A percentile compares a stretch with the other conserved stretches of the same genome.
Conservation (phyloP, 2,888 invertebrate genomes). For the Melanargia galathea region DNA sequence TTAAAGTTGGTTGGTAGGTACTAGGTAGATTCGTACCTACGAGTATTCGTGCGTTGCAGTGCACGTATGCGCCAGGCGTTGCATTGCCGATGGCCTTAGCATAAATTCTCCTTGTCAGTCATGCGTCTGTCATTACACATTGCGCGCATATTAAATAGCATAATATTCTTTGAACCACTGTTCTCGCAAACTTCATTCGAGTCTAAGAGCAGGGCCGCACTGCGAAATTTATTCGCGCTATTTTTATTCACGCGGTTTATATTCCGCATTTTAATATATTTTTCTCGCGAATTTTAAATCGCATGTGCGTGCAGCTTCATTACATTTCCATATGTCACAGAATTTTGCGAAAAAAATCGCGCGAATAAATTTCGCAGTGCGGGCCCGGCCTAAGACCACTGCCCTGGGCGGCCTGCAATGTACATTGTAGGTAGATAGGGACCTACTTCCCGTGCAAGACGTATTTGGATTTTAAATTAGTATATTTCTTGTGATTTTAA, state of each 20-base stretch:
- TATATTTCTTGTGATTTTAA: slow-evolving; percentile 15
- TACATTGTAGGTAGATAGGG: background rate
- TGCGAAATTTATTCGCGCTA: too few species aligned
- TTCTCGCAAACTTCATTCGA: slow-evolving; percentile 32
- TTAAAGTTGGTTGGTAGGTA: slow-evolving; percentile 10
- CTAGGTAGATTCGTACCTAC: background rate
- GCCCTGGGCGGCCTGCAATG: slow-evolving; percentile 23
- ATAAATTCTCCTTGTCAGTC: slow-evolving; percentile 44
- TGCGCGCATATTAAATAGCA: slow-evolving; percentile 43
- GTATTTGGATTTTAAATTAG: slow-evolving; percentile 31
- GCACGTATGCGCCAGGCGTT: slow-evolving; percentile 38
- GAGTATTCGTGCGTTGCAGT: slow-evolving; percentile 22
- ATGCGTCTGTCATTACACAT: slow-evolving; percentile 42
- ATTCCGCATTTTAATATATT: too few species aligned
- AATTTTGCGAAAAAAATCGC: too few species aligned
- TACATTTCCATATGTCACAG: too few species aligned
- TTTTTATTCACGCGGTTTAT: too few species aligned
- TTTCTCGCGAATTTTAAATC: too few species aligned
- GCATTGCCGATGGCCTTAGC: slow-evolving; percentile 42
- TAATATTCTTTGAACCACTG: slow-evolving; percentile 41
- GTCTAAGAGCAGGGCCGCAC: slow-evolving; percentile 25
- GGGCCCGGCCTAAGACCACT: too few species aligned
- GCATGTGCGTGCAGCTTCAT: too few species aligned
- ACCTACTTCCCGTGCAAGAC: slow-evolving; percentile 32
- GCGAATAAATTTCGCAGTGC: too few species aligned